Percentiles rank a stretch among this genome's conserved stretches.
Evolutionary conservation across 2,888 invertebrate genomes (phyloP).

Genomic region (Drosophila merina): DNA sequence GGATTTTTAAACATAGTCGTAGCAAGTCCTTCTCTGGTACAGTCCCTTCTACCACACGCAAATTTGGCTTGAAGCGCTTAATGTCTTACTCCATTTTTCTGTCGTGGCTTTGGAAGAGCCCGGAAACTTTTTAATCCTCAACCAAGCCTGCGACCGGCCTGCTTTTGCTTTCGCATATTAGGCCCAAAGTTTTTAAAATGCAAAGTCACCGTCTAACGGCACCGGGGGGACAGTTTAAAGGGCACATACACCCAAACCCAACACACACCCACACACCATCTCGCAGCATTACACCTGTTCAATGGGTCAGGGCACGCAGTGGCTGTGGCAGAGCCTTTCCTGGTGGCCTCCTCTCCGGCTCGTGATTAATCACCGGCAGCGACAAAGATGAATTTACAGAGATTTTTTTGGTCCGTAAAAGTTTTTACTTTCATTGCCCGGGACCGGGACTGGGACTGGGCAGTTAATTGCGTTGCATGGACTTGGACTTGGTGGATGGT

Average conservation of each 20-base stretch:
- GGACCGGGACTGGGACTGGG: constrained; percentile 15
- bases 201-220: constrained; percentile 55
- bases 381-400: constrained; percentile 80
- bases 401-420: constrained; percentile 66
- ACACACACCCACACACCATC: constrained; percentile 3
- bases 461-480: constrained; percentile 78
- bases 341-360: constrained; percentile 23
- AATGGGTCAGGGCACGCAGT: constrained; percentile 59
- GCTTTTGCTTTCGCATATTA: constrained; percentile 75
- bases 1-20: not conserved
- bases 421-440: constrained; percentile 63
- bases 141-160: constrained; percentile 65
- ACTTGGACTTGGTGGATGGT: constrained; percentile 27
- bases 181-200: constrained; percentile 67
- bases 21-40: constrained; percentile 25
- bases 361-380: constrained; percentile 76
- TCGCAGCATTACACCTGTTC: constrained; percentile 70
- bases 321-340: constrained; percentile 9
- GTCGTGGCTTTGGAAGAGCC: constrained; percentile 30
- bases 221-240: constrained; percentile 72
- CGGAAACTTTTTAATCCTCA: constrained; percentile 81
- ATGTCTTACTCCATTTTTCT: constrained; percentile 79
- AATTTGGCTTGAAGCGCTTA: constrained; percentile 73
- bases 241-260: constrained; percentile 17
- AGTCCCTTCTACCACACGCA: constrained; percentile 51